Evolutionary conservation across 2,888 invertebrate genomes (phyloP).

Genomic region (Embidobia sp.): DNA sequence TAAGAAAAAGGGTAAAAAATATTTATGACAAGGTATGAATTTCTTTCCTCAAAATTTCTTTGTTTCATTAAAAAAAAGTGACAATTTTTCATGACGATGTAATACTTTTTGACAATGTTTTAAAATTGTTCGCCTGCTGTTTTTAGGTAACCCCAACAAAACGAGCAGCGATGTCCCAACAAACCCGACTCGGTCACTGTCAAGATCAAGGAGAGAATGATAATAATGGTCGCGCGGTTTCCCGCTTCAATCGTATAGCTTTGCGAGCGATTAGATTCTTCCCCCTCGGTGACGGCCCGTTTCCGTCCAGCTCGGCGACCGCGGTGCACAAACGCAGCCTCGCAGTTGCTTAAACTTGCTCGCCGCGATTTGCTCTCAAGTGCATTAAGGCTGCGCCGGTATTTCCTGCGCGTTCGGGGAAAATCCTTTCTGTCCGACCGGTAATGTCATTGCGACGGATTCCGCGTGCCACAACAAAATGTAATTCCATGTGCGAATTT

Average conservation of each 20-base stretch:
- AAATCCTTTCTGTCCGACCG: slow-evolving; percentile 12
- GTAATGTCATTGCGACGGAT: too few species aligned
- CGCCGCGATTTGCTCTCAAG: slow-evolving; percentile 27
- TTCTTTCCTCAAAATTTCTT: too few species aligned
- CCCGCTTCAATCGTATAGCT: slow-evolving; percentile 36
- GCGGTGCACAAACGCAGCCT: not conserved
- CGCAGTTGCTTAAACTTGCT: slow-evolving; percentile 14
- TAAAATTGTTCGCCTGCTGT: too few species aligned
- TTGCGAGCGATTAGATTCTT: slow-evolving; percentile 32
- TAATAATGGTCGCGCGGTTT: slow-evolving; percentile 46
- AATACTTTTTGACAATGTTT: too few species aligned
- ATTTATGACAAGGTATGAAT: too few species aligned
- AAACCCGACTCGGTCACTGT: slow-evolving; percentile 55
- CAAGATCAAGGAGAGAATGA: slow-evolving; percentile 51
- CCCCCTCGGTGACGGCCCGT: not conserved
- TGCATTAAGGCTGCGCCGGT: slow-evolving; percentile 19
- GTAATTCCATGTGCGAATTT: not conserved
- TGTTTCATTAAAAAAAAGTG: too few species aligned
- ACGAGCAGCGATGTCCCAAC: too few species aligned
- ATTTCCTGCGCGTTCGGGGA: slow-evolving; percentile 9
- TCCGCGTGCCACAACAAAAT: too few species aligned
- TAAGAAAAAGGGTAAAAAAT: too few species aligned
- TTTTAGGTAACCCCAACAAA: too few species aligned
- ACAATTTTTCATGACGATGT: too few species aligned
- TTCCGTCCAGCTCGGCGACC: too few species aligned